Evolutionary conservation across 2,888 invertebrate species (phyloP), one percentile per base, ranked within the genome.

Genomic region (Aplocera efformata): DNA sequence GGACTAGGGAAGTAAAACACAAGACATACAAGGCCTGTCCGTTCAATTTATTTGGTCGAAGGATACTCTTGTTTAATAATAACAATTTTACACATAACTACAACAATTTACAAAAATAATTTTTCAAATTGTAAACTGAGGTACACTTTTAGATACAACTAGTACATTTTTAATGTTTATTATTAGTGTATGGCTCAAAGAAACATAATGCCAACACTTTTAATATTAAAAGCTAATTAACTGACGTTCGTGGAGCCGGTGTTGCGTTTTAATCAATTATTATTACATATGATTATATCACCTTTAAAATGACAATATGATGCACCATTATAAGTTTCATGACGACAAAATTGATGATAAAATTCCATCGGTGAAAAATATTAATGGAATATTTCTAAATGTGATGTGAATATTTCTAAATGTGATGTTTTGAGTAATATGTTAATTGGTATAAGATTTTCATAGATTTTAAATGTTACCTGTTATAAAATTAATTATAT

Each of bases 31-130:
- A 25, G 32, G 29, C 35, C 44, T 36, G 39, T 40, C 32, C 30
- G 33, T 37, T 35, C 17, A 34, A 35, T 44, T 40, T 44, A 44
- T 44, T 44, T 44, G 44, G 44, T 44, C 44, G 44, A 44, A 44
- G 35, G 39, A 23, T 39, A 32, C 10, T 43, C 3, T n/a, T 28
- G 26, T 29, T 30, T 25, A 22, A 10, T 36, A 30, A 17, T 30
- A 37, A 39, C 43, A 34, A 43, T 31, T 34, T 24, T 35, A 39
- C 44, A 17, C 13, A 17, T 17, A 44, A 39, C 26, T 27, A 22
- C 10, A 44, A 44, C 43, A 44, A 39, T 39, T 28, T 44, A 40
- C 35, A 44, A 39, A 44, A 44, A 44, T 36, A 44, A 22, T 24
- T 27, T 32, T 26, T 21, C 34, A 22, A 27, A 24, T 26, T 23